phyloP scores from a whole-genome alignment of 2,888 invertebrate species.

The Sthenelais limicola region DNA sequence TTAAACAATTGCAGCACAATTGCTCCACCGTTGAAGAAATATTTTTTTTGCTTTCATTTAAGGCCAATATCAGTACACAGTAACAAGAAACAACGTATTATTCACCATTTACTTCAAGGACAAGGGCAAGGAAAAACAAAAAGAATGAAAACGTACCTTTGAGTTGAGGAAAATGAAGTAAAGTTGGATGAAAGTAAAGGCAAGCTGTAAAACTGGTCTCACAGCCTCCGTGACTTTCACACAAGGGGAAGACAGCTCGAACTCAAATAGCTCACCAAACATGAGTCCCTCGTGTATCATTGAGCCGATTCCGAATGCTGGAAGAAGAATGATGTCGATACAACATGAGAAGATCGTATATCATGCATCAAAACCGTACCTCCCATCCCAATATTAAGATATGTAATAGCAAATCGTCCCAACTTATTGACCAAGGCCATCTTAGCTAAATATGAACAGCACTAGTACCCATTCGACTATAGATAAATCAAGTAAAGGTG shows the following conservation, averaged over 20 bases:
- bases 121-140: too few species aligned
- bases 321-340: conserved; percentile 65
- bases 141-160: conserved; percentile 79
- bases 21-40: background rate
- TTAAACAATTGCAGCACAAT: too few species aligned
- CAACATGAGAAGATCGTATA: too few species aligned
- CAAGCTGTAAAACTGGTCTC: conserved; percentile 93
- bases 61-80: background rate
- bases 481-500: too few species aligned
- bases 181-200: conserved; percentile 98
- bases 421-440: too few species aligned
- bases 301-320: conserved; percentile 95
- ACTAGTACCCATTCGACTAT: too few species aligned
- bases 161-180: conserved; percentile 99
- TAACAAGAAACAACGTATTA: background rate
- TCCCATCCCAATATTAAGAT: too few species aligned
- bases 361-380: too few species aligned
- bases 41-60: background rate
- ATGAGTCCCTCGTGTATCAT: conserved; percentile 98
- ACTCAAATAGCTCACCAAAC: conserved; percentile 94
- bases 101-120: too few species aligned
- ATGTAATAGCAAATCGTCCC: too few species aligned
- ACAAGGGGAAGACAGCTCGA: conserved; percentile 88
- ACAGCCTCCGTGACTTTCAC: conserved; percentile 91
- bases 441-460: too few species aligned